Conservation (phyloP, 92 coral and sea anemone species). For the Muricea muricata region DNA sequence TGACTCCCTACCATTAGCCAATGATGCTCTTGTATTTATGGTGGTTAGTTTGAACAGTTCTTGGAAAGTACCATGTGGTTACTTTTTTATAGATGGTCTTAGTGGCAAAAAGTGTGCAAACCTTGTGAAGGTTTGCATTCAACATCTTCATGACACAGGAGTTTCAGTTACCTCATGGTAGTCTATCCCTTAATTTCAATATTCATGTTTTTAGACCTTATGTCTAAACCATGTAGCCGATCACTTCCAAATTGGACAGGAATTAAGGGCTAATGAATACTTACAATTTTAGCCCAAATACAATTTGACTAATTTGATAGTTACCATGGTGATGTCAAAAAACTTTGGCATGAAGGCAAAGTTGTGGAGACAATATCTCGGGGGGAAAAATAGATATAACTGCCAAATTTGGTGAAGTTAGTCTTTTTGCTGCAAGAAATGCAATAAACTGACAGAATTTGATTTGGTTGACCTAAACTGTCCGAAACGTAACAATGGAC, state of each 20-base stretch:
- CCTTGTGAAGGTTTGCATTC: neutral
- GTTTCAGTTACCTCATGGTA: neutral
- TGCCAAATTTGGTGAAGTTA: neutral
- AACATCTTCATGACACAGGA: conserved; percentile 24
- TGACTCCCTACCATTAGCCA: neutral
- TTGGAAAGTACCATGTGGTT: conserved; percentile 24
- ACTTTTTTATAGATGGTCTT: conserved; percentile 1
- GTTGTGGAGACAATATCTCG: neutral
- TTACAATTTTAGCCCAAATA: too few relatives aligned
- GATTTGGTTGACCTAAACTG: neutral
- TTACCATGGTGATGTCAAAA: neutral
- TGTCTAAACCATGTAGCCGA: too few relatives aligned
- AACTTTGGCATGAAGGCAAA: neutral
- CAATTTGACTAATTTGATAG: too few relatives aligned
- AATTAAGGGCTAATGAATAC: too few relatives aligned
- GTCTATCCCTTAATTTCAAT: neutral
- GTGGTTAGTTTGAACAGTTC: neutral
- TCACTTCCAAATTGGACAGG: too few relatives aligned
- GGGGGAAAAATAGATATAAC: neutral
- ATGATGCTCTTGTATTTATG: conserved; percentile 33
- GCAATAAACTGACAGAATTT: conserved; percentile 11
- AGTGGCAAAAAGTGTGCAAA: neutral
- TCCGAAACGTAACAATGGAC: neutral
- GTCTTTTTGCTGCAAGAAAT: neutral
- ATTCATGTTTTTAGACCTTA: too few relatives aligned